Base-by-base conservation (phyloP, 2,797 vertebrate genomes). In the Alca torda region DNA sequence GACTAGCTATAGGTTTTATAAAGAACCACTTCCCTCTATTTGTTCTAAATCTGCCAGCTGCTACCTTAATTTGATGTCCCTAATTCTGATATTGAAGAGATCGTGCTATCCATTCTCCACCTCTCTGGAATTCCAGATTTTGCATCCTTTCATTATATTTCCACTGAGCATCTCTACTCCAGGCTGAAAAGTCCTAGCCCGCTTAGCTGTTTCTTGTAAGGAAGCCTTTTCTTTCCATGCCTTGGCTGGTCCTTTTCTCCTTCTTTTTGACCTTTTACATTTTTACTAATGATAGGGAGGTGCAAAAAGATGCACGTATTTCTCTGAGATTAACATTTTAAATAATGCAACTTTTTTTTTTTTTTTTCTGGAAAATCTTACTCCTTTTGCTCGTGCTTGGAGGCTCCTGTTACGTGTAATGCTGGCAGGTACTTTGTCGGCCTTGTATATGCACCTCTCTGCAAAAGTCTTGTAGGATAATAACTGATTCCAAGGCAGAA, bases 91-190 rank as follows among this genome's bases (percentile, higher is more conserved):
- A 5, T 15, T 45, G 53, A 43, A 77, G 33, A 25, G 15, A 2
- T 0, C 33, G 28, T 11, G 37, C 43, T 14, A 4, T 2, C 10
- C 1, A 0, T 37, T 69, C 41, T 80, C 12, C 2, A 2, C 7
- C 39, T 25, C 54, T 10, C 6, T 26, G 54, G 25, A 75, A 69
- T 68, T 54, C 54, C 39, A 39, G 25, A 1, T 53, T 73, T 79
- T 79, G 4, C 15, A 20, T 43, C 17, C 23, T 88, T 65, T 87
- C 2, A 1, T 10, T 80, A 0, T 13, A 5, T 48, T 23, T 78
- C 6, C 33, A 16, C 45, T 12, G 21, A 63, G 7, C 7, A 48
- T 48, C 28, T 54, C 46, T 41, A 8, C 6, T 43, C 25, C 7
- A 19, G 45, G n/a, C 18, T 81, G n/a, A 11, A 16, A 33, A 59